Base-by-base conservation (phyloP, 35 echinoderm and acorn worm species). In the Ophiothrix spiculata region DNA sequence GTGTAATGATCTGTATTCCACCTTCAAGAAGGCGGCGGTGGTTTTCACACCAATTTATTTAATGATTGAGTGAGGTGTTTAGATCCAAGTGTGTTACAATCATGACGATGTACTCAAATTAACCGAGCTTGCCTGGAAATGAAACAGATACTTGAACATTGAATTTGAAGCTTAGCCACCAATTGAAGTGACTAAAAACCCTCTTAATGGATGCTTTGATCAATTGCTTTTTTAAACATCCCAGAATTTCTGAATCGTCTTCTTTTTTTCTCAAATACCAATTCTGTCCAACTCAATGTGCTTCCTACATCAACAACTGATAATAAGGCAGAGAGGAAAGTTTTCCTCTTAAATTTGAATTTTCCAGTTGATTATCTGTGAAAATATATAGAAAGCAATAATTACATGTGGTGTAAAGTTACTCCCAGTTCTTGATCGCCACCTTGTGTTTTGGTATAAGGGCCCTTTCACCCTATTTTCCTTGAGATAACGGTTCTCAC, bases 391-490 rank as follows among this genome's bases (percentile, higher is more conserved):
- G 60, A 69, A 69, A 28, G 60, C 60, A 69, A 69, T n/a, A n/a
- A n/a, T 69, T 69, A n/a, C 60, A 69, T n/a, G 19, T 25, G 60
- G 60, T 69, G 29, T 69, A 69, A 28, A 69, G 60, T 69, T 69
- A 69, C 60, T 69, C n/a, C n/a, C 60, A 15, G 23, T 15, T 69
- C 29, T 4, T 2, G 60, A 69, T 69, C 29, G 60, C 6, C 60
- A 28, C 60, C 60, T 69, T 69, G 60, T 69, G 60, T 69, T 69
- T 69, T 69, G 60, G 29, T 69, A 49, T 49, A 69, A 69, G 60
- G 60, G 29, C 60, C 60, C 60, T 69, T 69, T 15, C 60, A 69
- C 60, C 60, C 60, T 69, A 69, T 69, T 28, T 69, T 15, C 60
- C 60, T 25, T 28, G 60, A n/a, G n/a, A n/a, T 15, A 25, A 28